These are phyloP conservation scores for Lordiphosa clarofinis DNA, from an alignment of 1,140 invertebrate species.

Conservation along the genomic window DNA sequence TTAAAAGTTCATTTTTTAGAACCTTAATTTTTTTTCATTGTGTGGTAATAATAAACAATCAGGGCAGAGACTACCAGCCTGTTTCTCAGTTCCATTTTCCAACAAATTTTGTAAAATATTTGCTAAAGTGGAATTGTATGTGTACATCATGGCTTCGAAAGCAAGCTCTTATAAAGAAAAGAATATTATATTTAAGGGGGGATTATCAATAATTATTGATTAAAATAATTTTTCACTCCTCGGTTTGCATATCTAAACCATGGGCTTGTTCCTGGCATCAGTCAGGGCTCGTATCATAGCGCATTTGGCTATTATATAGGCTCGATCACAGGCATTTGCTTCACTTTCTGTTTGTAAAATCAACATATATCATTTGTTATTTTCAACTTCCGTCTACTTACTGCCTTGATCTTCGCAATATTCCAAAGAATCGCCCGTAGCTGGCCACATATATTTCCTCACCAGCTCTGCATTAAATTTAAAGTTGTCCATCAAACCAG, in stretches of 20 bases:
- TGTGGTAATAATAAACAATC: too few species aligned
- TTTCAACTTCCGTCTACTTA: constrained; percentile 29
- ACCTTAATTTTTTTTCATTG: too few species aligned
- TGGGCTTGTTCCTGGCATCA: constrained; percentile 64
- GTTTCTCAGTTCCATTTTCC: too few species aligned
- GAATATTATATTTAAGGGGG: too few species aligned
- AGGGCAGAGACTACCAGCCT: too few species aligned
- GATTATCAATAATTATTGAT: too few species aligned
- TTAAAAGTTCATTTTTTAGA: too few species aligned
- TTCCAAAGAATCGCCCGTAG: constrained; percentile 67
- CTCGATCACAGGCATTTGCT: constrained; percentile 56
- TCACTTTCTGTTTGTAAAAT: constrained; percentile 39
- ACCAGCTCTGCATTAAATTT: constrained; percentile 55
- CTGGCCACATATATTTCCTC: constrained; percentile 65
- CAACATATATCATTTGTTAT: not conserved
- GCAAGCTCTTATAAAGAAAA: too few species aligned
- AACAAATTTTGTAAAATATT: too few species aligned
- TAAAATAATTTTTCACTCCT: not conserved
- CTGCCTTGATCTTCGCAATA: constrained; percentile 56
- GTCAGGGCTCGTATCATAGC: constrained; percentile 51
- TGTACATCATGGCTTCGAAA: too few species aligned
- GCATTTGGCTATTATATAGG: constrained; percentile 65
- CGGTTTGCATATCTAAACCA: constrained; percentile 30
- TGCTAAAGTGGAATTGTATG: too few species aligned
- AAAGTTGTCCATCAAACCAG: constrained; percentile 61